phyloP scores from a whole-genome alignment of 2,888 invertebrate species.

The Nomada flava region DNA sequence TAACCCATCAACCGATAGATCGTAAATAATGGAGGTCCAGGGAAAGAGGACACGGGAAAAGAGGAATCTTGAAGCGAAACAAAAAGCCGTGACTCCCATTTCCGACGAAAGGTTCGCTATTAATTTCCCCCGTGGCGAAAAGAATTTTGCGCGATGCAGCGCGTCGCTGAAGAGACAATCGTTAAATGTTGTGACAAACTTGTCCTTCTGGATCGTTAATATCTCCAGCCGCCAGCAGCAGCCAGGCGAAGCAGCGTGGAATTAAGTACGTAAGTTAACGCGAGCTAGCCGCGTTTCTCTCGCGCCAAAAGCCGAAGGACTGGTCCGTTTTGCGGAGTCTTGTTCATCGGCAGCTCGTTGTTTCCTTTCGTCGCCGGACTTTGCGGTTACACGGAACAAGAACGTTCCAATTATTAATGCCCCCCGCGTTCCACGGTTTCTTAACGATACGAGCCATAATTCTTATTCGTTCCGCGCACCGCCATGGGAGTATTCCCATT shows the following conservation, averaged over 20 bases:
- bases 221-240: constrained; percentile 15
- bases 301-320: constrained; percentile 4
- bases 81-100: background rate
- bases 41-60: constrained; percentile 10
- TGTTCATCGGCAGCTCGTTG: background rate
- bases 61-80: background rate
- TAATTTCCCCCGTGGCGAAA: constrained; percentile 11
- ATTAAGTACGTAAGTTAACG: constrained; percentile 38
- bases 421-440: constrained; percentile 10
- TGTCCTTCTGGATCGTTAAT: constrained; percentile 41
- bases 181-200: constrained; percentile 38
- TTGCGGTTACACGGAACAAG: constrained; percentile 6
- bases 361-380: constrained; percentile 30
- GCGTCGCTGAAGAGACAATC: constrained; percentile 27
- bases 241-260: constrained; percentile 31
- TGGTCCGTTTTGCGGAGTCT: background rate
- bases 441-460: constrained; percentile 31
- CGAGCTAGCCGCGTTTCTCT: constrained; percentile 25
- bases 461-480: constrained; percentile 29
- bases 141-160: background rate
- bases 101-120: constrained; percentile 8
- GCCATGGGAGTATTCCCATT: constrained; percentile 2
- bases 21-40: constrained; percentile 31
- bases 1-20: constrained; percentile 32
- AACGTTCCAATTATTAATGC: constrained; percentile 38